A percentile compares a stretch with the other conserved stretches of the same genome.
phyloP scores from a whole-genome alignment of 1,140 invertebrate species.

The Phymastichus coffea region DNA sequence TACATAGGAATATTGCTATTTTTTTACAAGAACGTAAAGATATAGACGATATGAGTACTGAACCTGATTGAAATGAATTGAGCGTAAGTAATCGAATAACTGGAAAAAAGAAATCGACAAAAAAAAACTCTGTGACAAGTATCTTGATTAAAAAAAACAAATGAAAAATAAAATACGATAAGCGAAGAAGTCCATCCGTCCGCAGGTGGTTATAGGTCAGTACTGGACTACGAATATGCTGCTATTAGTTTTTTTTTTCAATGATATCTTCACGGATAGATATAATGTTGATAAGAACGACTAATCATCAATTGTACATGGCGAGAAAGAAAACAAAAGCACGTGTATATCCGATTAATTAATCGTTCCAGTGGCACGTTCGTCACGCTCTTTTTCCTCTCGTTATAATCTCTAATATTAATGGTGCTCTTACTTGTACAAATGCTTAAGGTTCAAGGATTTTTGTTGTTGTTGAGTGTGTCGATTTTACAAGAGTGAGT shows the following conservation, averaged over 20 bases:
- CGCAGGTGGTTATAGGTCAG: conserved; percentile 57
- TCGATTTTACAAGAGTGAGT: conserved; percentile 3
- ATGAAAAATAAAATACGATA: conserved; percentile 7
- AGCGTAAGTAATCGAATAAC: conserved; percentile 13
- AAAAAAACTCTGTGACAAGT: conserved; percentile 12
- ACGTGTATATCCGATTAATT: too few species aligned
- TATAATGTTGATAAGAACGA: conserved; percentile 10
- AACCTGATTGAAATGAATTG: conserved; percentile 43
- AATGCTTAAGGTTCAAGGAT: conserved; percentile 7
- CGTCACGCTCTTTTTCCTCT: conserved; percentile 17
- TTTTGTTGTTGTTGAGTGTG: conserved; percentile 1
- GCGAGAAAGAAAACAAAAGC: too few species aligned
- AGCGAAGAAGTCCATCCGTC: conserved; percentile 46
- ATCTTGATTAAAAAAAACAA: conserved; percentile 14
- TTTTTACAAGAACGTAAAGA: conserved; percentile 46
- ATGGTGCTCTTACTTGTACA: conserved; percentile 25
- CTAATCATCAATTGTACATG: conserved; percentile 15
- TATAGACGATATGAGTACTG: conserved; percentile 50
- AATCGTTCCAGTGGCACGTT: conserved; percentile 14
- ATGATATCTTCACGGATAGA: neutral
- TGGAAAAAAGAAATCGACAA: conserved; percentile 15
- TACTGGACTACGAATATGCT: conserved; percentile 56
- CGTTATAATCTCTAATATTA: neutral
- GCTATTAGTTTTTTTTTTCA: conserved; percentile 51
- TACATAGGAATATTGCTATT: conserved; percentile 47